Conservation (phyloP, 2,113 vertebrate species). For the Australoheros scitulus region DNA sequence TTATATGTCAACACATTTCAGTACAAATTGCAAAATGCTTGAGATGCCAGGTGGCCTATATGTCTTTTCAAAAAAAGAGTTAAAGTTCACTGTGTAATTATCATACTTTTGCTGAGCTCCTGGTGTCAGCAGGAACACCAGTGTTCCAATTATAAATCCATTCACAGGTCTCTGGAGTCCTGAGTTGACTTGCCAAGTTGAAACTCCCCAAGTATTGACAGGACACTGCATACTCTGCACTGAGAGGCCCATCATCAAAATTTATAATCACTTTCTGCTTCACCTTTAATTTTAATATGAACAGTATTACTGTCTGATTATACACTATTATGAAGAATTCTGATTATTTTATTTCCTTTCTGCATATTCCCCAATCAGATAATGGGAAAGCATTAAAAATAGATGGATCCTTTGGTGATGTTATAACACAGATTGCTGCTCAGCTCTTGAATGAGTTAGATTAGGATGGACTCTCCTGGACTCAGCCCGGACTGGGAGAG, state of each 20-base stretch:
- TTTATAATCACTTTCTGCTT: background rate
- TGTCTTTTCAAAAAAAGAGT: background rate
- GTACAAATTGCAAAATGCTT: background rate
- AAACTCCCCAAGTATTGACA: background rate
- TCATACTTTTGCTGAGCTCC: background rate
- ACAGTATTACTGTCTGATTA: background rate
- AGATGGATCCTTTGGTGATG: background rate
- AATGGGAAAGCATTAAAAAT: background rate
- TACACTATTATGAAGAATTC: rapidly evolving
- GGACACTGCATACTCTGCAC: background rate
- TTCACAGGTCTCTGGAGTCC: background rate
- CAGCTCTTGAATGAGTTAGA: background rate
- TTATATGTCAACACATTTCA: background rate
- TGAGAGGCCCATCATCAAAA: background rate
- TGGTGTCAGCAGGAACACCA: background rate
- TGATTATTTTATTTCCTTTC: background rate
- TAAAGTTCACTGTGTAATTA: background rate
- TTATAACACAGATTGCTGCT: background rate
- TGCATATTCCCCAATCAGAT: background rate
- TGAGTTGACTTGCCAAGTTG: background rate
- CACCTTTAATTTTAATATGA: background rate
- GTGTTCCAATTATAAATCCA: background rate
- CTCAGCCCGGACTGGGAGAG: no score
- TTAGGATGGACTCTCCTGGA: background rate
- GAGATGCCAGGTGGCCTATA: rapidly evolving